These are phyloP conservation scores for Dicranocentrus wangi DNA, from an alignment of 2,888 invertebrate genomes.

Conservation along the genomic window DNA sequence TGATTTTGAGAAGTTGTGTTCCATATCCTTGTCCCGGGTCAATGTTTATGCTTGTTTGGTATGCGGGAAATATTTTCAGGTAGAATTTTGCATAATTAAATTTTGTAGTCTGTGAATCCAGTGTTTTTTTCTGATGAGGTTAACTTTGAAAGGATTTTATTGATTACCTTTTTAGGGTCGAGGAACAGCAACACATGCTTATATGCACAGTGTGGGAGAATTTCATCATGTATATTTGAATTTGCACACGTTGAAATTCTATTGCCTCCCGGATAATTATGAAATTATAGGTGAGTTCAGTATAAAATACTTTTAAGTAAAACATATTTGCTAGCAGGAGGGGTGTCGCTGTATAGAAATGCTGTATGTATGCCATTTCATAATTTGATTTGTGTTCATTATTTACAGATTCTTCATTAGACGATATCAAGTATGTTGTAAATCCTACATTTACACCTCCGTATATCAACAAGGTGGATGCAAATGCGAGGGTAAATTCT, in stretches of 20 bases:
- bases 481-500: conserved; percentile 80
- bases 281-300: conserved; percentile 95
- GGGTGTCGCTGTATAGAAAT: not conserved
- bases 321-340: not conserved
- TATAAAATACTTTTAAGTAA: not conserved
- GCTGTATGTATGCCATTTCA: not conserved
- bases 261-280: conserved; percentile 99
- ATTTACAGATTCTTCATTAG: conserved; percentile 93
- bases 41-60: conserved; percentile 99
- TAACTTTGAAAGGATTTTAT: not conserved
- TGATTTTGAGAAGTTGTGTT: conserved; percentile 99
- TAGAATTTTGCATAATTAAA: conserved; percentile 72
- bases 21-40: conserved; percentile 96
- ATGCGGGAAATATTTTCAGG: conserved; percentile 97
- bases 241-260: conserved; percentile 96
- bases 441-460: conserved; percentile 94
- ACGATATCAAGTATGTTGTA: conserved; percentile 98
- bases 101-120: not conserved
- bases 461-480: conserved; percentile 88
- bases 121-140: not conserved
- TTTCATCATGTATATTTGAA: conserved; percentile 98
- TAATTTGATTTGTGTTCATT: conserved; percentile 73
- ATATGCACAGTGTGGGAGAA: conserved; percentile 98
- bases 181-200: conserved; percentile 98
- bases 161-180: conserved; percentile 81